phyloP scores from a whole-genome alignment of 1,140 invertebrate genomes.

The Cherax quadricarinatus region DNA sequence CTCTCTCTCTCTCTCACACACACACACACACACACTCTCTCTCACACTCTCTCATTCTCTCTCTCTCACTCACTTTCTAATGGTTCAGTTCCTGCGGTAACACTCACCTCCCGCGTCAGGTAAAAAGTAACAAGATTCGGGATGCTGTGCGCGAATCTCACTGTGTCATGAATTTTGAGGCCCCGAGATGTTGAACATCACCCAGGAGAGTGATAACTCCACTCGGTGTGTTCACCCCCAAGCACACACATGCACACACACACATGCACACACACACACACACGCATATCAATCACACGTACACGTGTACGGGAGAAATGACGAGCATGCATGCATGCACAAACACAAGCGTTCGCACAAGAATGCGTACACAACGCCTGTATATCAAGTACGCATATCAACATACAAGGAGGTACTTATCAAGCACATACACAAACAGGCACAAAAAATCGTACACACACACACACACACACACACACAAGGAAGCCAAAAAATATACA shows the following conservation, averaged over 20 bases:
- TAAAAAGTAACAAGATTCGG: too few species aligned
- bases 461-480: conserved; percentile 43
- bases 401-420: neutral
- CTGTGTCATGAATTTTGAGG: too few species aligned
- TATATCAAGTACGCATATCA: neutral
- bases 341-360: too few species aligned
- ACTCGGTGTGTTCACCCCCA: neutral
- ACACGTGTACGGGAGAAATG: too few species aligned
- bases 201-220: too few species aligned
- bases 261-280: too few species aligned
- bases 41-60: conserved; percentile 6
- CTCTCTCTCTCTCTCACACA: neutral
- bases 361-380: neutral
- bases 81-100: neutral
- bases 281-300: neutral
- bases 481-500: too few species aligned
- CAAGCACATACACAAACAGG: neutral
- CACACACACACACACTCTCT: conserved; percentile 3
- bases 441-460: conserved; percentile 17
- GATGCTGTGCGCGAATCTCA: too few species aligned
- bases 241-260: neutral
- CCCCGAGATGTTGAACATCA: too few species aligned
- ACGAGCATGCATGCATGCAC: neutral
- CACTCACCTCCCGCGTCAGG: conserved; percentile 25
- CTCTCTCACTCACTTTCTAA: conserved; percentile 18